Conservation (phyloP, 2,888 invertebrate species). For the Anodontia alba region DNA sequence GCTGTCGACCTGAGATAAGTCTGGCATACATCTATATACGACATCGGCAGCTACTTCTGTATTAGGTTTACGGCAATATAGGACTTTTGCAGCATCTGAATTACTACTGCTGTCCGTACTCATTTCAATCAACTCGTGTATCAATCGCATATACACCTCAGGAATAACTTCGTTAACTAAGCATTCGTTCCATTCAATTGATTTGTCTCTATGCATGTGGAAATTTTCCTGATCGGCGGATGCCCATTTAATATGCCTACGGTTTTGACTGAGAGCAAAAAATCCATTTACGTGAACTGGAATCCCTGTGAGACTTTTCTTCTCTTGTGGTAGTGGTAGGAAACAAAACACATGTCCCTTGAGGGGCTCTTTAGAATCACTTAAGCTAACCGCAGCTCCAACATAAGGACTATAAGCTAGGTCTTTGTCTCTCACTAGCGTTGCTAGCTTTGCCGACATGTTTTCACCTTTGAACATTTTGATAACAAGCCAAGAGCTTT, state of each 20-base stretch:
- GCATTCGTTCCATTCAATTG: constrained; percentile 77
- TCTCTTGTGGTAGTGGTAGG: constrained; percentile 78
- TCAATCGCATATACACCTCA: constrained; percentile 58
- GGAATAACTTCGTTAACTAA: constrained; percentile 75
- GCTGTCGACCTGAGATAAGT: constrained; percentile 22
- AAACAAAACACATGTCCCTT: constrained; percentile 81
- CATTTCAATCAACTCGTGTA: constrained; percentile 53
- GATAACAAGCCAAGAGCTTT: constrained; percentile 59
- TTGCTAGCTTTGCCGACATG: constrained; percentile 48
- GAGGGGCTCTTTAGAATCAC: background rate
- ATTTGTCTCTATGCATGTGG: constrained; percentile 62
- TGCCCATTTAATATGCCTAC: constrained; percentile 81
- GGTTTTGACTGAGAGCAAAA: constrained; percentile 80
- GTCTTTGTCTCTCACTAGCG: constrained; percentile 34
- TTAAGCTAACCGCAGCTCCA: constrained; percentile 45
- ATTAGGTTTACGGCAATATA: constrained; percentile 17
- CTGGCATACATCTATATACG: constrained; percentile 52
- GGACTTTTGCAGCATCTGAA: no score
- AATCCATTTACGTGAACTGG: constrained; percentile 81
- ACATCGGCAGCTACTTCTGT: constrained; percentile 10
- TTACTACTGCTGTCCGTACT: constrained; percentile 22
- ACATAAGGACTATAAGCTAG: constrained; percentile 56
- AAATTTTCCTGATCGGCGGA: constrained; percentile 57
- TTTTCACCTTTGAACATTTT: constrained; percentile 60
- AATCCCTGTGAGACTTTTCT: constrained; percentile 75